These are phyloP conservation scores for Sphaerophoria taeniata DNA, from an alignment of 2,888 invertebrate genomes.

Conservation along the genomic window DNA sequence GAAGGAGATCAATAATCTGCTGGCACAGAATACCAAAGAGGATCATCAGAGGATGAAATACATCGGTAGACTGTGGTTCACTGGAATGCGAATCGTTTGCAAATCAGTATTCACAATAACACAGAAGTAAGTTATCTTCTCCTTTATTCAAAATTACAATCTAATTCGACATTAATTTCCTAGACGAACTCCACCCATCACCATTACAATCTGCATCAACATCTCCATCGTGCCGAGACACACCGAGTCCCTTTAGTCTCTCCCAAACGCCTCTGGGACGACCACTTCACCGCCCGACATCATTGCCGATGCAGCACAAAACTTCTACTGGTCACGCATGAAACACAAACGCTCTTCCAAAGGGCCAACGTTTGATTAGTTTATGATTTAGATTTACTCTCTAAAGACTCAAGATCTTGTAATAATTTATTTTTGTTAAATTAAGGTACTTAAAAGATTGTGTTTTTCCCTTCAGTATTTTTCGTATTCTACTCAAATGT, in stretches of 20 bases:
- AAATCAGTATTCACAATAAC: slow-evolving; percentile 83
- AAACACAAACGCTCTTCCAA: too few relatives aligned
- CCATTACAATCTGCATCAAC: slow-evolving; percentile 68
- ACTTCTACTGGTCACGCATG: too few relatives aligned
- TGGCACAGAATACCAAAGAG: slow-evolving; percentile 84
- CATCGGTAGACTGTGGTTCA: slow-evolving; percentile 86
- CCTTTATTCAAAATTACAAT: background rate
- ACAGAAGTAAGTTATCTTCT: slow-evolving; percentile 80
- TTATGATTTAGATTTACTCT: too few relatives aligned
- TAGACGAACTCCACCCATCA: slow-evolving; percentile 65
- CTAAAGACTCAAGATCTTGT: too few relatives aligned
- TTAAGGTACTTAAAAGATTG: too few relatives aligned
- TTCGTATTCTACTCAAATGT: too few relatives aligned
- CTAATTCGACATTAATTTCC: slow-evolving; percentile 48
- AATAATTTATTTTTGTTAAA: too few relatives aligned
- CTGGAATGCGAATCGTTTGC: slow-evolving; percentile 85
- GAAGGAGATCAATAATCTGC: slow-evolving; percentile 84
- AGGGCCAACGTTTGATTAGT: too few relatives aligned
- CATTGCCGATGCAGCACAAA: too few relatives aligned
- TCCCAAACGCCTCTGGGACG: slow-evolving; percentile 54
- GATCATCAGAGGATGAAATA: slow-evolving; percentile 86
- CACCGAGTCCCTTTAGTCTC: slow-evolving; percentile 54
- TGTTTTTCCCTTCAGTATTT: too few relatives aligned
- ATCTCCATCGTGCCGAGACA: slow-evolving; percentile 76
- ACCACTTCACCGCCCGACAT: slow-evolving; percentile 75